These are phyloP conservation scores for Phenganax marumi DNA, from an alignment of 92 coral and sea anemone genomes.

Conservation along the genomic window DNA sequence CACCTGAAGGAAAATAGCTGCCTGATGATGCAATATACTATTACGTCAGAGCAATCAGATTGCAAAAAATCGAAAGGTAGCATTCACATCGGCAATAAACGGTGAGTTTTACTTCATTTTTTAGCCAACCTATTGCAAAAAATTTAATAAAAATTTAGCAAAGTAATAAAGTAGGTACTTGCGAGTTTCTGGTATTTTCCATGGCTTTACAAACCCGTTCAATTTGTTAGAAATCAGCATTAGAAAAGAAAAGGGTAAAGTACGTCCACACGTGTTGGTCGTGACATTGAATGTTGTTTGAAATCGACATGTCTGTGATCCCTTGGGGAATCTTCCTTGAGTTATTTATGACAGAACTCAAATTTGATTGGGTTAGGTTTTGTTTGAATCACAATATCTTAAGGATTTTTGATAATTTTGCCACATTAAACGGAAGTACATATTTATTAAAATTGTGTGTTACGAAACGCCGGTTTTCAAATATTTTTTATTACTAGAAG, in stretches of 20 bases:
- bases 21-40: not conserved
- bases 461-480: slow-evolving; percentile 3
- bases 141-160: too few species aligned
- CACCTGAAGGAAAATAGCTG: slow-evolving; percentile 11
- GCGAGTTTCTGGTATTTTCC: too few species aligned
- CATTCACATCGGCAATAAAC: not conserved
- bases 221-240: not conserved
- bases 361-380: not conserved
- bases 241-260: not conserved
- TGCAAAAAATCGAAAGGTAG: not conserved
- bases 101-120: not conserved
- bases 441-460: not conserved
- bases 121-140: not conserved
- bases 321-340: not conserved
- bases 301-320: not conserved
- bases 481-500: not conserved
- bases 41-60: slow-evolving; percentile 25
- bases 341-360: not conserved
- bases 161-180: too few species aligned
- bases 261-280: not conserved
- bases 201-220: not conserved
- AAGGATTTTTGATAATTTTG: not conserved
- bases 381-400: not conserved
- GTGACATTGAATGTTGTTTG: slow-evolving; percentile 17
- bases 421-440: not conserved